phyloP scores from a whole-genome alignment of 2,888 invertebrate genomes.

The Harmothoe impar region DNA sequence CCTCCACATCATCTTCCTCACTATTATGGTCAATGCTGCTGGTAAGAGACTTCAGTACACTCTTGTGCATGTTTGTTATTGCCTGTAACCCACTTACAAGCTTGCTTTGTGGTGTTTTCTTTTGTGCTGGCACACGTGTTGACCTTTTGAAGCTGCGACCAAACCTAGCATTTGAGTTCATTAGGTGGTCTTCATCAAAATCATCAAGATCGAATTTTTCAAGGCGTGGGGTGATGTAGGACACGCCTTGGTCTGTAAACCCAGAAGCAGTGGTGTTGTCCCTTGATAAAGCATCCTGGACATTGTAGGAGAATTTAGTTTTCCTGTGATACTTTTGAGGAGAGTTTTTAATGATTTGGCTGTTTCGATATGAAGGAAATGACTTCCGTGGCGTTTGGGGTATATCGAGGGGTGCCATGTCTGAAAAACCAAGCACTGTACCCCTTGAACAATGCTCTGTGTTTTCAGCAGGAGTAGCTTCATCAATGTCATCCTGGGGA shows the following conservation, averaged over 20 bases:
- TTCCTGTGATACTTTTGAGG: not conserved
- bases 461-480: not conserved
- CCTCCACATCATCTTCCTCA: not conserved
- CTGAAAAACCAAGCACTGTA: not conserved
- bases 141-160: not conserved
- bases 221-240: conserved; percentile 15
- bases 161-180: not conserved
- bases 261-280: not conserved
- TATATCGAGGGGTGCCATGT: not conserved
- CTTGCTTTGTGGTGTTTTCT: not conserved
- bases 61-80: not conserved
- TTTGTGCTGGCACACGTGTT: not conserved
- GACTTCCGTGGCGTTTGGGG: not conserved
- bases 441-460: not conserved
- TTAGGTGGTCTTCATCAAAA: not conserved
- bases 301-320: not conserved
- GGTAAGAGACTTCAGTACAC: not conserved
- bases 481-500: not conserved
- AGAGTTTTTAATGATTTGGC: not conserved
- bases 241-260: not conserved
- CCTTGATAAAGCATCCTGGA: not conserved
- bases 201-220: not conserved
- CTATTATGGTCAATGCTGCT: not conserved
- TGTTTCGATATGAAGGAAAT: not conserved
- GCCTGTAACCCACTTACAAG: not conserved